Evolutionary conservation across 2,797 vertebrate genomes (phyloP), one percentile per base, ranked within the genome.

Genomic region (Mallotus villosus): DNA sequence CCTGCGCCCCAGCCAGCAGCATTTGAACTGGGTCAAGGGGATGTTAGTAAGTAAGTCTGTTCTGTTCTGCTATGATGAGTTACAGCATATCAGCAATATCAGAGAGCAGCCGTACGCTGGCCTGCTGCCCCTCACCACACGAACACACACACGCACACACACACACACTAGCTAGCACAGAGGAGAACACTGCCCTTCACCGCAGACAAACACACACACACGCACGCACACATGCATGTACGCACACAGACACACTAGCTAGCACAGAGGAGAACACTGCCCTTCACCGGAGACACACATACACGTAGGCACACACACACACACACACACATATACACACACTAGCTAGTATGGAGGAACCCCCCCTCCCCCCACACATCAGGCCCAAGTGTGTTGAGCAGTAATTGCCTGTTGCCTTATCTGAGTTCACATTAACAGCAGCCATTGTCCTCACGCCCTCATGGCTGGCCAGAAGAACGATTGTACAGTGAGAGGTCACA

Each of bases 351-450:
- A 37, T 37, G 37, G 37, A 37, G 37, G 37, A 37, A 37, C 34
- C 34, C 79, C 58, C 41, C 24, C 21, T 74, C 51, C 66, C 66
- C 81, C n/a, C n/a, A 86, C 80, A 75, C 71, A 37, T 37, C 34
- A 37, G 34, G 34, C 74, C 73, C n/a, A 67, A 70, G 74, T 73
- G 32, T 73, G 60, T 60, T 70, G 82, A 90, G 87, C 89, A 87
- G 85, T 85, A 87, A 89, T 89, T 88, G 85, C 79, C 76, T 85
- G 71, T 81, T 84, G 83, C 82, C 79, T 87, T 86, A 89, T 88
- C 84, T 77, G 77, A 78, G 73, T 61, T 57, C 63, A 78, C 84
- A 85, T 81, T 78, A 87, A 72, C 60, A 53, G 71, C 51, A 75
- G 62, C 66, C 63, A 4, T 65, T 69, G 72, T 84, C 66, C 78